phyloP scores from a whole-genome alignment of 2,113 vertebrate genomes.

The Emydocephalus ijimae region DNA sequence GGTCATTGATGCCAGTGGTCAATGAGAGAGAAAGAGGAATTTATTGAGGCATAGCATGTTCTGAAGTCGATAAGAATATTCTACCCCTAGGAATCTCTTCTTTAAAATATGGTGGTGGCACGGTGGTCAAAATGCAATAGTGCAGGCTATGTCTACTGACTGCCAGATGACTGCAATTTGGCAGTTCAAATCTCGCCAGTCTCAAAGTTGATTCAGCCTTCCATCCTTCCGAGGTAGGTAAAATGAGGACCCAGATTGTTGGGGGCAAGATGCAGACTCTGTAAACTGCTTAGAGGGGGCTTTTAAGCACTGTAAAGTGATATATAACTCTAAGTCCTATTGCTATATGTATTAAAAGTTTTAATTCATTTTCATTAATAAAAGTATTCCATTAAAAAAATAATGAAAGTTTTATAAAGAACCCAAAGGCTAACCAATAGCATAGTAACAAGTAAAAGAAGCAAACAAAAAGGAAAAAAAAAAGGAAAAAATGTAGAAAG shows the following conservation, averaged over 20 bases:
- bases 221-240: no score
- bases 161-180: no score
- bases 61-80: neutral
- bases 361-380: neutral
- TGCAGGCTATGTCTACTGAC: no score
- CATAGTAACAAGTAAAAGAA: neutral
- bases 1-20: neutral
- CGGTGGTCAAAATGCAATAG: no score
- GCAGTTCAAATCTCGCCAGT: no score
- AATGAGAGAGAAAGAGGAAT: neutral
- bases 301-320: no score
- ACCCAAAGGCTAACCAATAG: neutral
- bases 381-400: neutral
- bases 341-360: neutral
- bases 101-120: neutral
- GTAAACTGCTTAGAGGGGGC: no score
- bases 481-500: neutral
- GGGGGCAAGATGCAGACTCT: no score
- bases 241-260: no score
- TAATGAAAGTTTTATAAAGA: neutral
- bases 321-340: no score
- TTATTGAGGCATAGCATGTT: neutral
- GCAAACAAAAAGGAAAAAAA: neutral
- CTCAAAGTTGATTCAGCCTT: no score
- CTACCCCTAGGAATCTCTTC: neutral